Conservation (phyloP, 2,888 invertebrate species). For the Schizotus pectinicornis region DNA sequence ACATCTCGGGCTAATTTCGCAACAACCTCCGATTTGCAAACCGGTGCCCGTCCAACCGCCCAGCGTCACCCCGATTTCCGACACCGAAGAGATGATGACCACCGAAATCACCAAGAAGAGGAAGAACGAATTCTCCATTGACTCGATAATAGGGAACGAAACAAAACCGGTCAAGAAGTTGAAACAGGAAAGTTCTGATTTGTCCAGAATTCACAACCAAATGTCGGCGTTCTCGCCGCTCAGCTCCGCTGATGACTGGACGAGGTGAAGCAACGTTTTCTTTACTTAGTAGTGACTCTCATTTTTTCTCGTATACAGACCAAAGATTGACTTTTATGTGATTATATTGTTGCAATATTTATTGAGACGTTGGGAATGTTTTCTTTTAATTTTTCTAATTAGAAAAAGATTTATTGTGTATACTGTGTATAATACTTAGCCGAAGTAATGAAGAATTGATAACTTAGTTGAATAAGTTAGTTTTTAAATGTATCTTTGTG, state of each 20-base stretch:
- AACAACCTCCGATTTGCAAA: constrained; percentile 61
- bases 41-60: constrained; percentile 56
- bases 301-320: constrained; percentile 38
- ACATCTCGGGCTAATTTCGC: constrained; percentile 56
- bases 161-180: constrained; percentile 41
- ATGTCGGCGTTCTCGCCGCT: constrained; percentile 76
- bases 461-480: constrained; percentile 37
- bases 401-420: constrained; percentile 2
- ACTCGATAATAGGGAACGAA: constrained; percentile 64
- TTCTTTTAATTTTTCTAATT: constrained; percentile 15
- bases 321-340: constrained; percentile 51
- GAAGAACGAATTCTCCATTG: constrained; percentile 68
- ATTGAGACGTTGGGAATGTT: constrained; percentile 8
- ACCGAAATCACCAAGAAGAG: constrained; percentile 61
- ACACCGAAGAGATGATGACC: constrained; percentile 48
- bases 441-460: background rate
- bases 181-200: constrained; percentile 41
- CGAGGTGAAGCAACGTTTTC: constrained; percentile 65
- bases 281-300: constrained; percentile 1
- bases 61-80: constrained; percentile 47
- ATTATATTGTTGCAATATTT: constrained; percentile 55
- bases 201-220: constrained; percentile 59
- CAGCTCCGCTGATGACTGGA: constrained; percentile 66
- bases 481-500: background rate
- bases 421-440: background rate